These are phyloP conservation scores for Ambastaia sidthimunki DNA, from an alignment of 2,797 vertebrate genomes.

Conservation along the genomic window DNA sequence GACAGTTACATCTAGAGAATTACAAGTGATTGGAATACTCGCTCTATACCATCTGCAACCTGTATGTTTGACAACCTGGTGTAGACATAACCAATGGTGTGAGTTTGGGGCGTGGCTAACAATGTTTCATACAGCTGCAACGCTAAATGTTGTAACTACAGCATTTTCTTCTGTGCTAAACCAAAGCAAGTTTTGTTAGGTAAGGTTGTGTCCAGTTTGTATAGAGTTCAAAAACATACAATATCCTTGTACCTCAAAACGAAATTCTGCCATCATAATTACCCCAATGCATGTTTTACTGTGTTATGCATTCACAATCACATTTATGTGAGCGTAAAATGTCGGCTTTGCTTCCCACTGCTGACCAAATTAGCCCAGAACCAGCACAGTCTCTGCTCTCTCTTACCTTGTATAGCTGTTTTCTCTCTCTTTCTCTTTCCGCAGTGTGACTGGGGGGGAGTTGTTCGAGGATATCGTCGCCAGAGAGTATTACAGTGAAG, in stretches of 20 bases:
- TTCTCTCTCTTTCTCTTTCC: conserved; percentile 44
- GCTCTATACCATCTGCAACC: too few relatives aligned
- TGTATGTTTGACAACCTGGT: too few relatives aligned
- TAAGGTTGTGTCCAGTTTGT: neutral
- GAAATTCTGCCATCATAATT: neutral
- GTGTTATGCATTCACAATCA: neutral
- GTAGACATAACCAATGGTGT: too few relatives aligned
- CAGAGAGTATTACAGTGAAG: conserved; percentile 97
- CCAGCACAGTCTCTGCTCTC: conserved; percentile 17
- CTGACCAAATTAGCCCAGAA: conserved; percentile 42
- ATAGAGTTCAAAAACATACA: neutral
- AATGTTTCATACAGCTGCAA: neutral
- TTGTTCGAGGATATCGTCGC: conserved; percentile 98
- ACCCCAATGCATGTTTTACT: neutral
- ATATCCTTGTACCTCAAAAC: neutral
- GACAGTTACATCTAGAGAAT: too few relatives aligned
- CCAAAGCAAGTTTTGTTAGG: too few relatives aligned
- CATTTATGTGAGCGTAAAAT: neutral
- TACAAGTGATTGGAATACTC: too few relatives aligned
- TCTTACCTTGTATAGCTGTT: conserved; percentile 23
- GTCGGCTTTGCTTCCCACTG: conserved; percentile 11
- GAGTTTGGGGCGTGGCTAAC: neutral
- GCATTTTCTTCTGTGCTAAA: neutral
- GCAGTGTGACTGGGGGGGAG: conserved; percentile 93
- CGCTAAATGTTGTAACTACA: too few relatives aligned